A percentile compares a stretch with the other conserved stretches of the same genome.
Evolutionary conservation across 2,888 invertebrate species (phyloP).

Genomic region (Hemithea aestivaria): DNA sequence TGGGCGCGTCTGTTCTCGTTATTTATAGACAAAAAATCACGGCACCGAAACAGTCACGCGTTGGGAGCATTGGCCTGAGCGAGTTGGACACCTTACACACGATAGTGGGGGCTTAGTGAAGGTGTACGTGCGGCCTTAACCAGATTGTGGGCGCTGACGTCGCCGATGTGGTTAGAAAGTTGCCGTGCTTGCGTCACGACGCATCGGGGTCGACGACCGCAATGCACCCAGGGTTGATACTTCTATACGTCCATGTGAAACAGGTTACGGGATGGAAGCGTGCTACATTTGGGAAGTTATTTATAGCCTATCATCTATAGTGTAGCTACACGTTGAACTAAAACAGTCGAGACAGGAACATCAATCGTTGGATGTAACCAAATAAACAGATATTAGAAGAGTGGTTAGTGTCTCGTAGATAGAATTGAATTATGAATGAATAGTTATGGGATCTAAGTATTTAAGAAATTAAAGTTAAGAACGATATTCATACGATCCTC

Average conservation of each 20-base stretch:
- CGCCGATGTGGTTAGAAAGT: conserved; percentile 67
- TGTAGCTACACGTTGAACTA: too few relatives aligned
- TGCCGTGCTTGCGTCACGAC: conserved; percentile 72
- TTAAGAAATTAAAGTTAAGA: too few relatives aligned
- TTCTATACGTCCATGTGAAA: not conserved
- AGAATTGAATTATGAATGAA: too few relatives aligned
- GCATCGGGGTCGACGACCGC: conserved; percentile 60
- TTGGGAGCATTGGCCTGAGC: conserved; percentile 35
- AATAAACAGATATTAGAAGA: too few relatives aligned
- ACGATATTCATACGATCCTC: too few relatives aligned
- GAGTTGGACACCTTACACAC: conserved; percentile 18
- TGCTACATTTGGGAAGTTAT: too few relatives aligned
- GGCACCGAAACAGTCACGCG: conserved; percentile 14
- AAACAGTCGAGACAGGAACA: too few relatives aligned
- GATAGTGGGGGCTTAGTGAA: conserved; percentile 34
- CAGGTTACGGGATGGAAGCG: too few relatives aligned
- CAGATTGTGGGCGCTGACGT: conserved; percentile 67
- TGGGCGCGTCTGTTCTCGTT: conserved; percentile 17
- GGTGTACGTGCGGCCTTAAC: conserved; percentile 59
- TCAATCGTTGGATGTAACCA: too few relatives aligned
- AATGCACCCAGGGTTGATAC: conserved; percentile 34
- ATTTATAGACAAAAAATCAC: conserved; percentile 23
- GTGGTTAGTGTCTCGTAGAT: too few relatives aligned
- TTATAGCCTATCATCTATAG: too few relatives aligned
- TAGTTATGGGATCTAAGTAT: too few relatives aligned